Evolutionary conservation across 2,888 invertebrate genomes (phyloP), one percentile per base, ranked within the genome.

Genomic region (Stomorhina lunata): DNA sequence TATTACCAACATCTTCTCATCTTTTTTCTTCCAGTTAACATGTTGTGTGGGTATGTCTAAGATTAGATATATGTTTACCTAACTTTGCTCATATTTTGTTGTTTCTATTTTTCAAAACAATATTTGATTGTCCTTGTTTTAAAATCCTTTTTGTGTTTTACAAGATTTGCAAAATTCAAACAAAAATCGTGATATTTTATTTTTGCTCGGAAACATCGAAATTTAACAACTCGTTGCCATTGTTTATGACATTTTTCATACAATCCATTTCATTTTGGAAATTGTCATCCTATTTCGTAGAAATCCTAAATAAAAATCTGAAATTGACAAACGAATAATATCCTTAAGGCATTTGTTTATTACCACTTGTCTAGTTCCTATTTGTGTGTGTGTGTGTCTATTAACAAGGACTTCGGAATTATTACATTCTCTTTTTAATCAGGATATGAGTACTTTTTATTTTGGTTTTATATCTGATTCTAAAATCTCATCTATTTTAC

Each of bases 361-460:
- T 68, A 59, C 65, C 72, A 43, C 59, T 45, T 75, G 65, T 59
- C 59, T 59, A 59, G 59, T 57, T 34, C 27, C 22, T 43, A 5
- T 43, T 2, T 43, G 20, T 50, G 27, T 37, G 29, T 55, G 0
- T 48, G 27, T 34, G 2, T 27, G 37, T 50, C 10, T 37, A n/a
- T n/a, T n/a, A n/a, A 20, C 57, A 27, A 59, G 59, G 71, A 25
- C 25, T 45, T 25, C 10, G 57, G 61, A 73, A 61, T 80, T 73
- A 66, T 72, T 66, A 66, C 72, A 80, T 63, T 80, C 75, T 80
- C 75, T 48, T 80, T 80, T 80, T 75, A 80, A 80, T 59, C 55
- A 59, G 63, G 25, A 32, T 75, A 15, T 7, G 45, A 7, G 12
- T 27, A n/a, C 9, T 65, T 4, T 22, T 4, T n/a, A 20, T 27